phyloP scores from a whole-genome alignment of 2,888 invertebrate species.

The Acrobasis repandana region DNA sequence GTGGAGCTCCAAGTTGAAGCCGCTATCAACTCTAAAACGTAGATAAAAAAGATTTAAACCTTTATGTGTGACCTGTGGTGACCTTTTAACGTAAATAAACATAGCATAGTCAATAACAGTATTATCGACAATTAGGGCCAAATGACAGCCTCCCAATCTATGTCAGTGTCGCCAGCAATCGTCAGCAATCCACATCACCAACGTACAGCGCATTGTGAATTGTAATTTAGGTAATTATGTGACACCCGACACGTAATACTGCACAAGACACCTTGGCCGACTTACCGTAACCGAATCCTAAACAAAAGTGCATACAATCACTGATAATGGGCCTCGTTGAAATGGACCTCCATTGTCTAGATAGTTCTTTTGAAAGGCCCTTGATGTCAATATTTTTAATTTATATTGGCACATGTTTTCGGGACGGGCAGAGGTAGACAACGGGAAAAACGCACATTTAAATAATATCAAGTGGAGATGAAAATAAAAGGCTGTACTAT shows the following conservation, averaged over 20 bases:
- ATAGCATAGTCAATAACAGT: background rate
- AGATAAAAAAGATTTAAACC: too few relatives aligned
- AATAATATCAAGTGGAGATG: too few relatives aligned
- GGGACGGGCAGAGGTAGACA: too few relatives aligned
- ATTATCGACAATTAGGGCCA: background rate
- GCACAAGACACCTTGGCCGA: slow-evolving; percentile 13
- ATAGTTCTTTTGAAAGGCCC: too few relatives aligned
- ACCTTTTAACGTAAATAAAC: background rate
- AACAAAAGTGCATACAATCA: slow-evolving; percentile 12
- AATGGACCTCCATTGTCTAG: background rate
- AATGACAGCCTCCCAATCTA: slow-evolving; percentile 6
- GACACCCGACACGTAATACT: slow-evolving; percentile 18
- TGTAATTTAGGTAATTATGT: slow-evolving; percentile 21
- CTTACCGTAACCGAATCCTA: slow-evolving; percentile 6
- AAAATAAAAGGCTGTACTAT: too few relatives aligned
- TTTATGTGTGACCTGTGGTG: too few relatives aligned
- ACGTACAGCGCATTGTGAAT: slow-evolving; percentile 13
- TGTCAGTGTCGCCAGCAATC: slow-evolving; percentile 6
- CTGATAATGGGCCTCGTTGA: background rate
- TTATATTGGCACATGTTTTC: too few relatives aligned
- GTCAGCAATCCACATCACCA: slow-evolving; percentile 4
- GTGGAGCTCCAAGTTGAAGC: too few relatives aligned
- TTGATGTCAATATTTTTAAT: too few relatives aligned
- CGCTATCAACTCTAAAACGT: too few relatives aligned
- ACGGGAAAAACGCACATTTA: too few relatives aligned